A percentile compares a stretch with the other conserved stretches of the same genome.
phyloP scores from a whole-genome alignment of 1,140 invertebrate genomes.

The Archivesica marissinica region DNA sequence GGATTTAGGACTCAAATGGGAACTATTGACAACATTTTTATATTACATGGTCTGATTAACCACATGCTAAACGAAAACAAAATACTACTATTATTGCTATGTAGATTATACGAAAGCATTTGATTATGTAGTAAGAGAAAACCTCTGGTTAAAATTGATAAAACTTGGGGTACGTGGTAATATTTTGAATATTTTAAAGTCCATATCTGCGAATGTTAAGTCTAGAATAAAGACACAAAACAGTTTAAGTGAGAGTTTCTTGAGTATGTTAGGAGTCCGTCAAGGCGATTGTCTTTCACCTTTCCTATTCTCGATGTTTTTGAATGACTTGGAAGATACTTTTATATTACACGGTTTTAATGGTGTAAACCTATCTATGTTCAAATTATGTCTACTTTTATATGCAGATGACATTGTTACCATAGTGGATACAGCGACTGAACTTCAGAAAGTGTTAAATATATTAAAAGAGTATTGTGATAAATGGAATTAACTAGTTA shows the following conservation, averaged over 20 bases:
- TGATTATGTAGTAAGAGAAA: slow-evolving; percentile 29
- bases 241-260: background rate
- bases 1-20: slow-evolving; percentile 33
- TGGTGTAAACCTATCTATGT: background rate
- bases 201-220: slow-evolving; percentile 44
- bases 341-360: background rate
- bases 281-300: slow-evolving; percentile 56
- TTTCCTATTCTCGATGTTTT: slow-evolving; percentile 50
- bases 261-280: slow-evolving; percentile 25
- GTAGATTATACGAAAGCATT: slow-evolving; percentile 49
- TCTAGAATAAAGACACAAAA: slow-evolving; percentile 22
- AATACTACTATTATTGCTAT: slow-evolving; percentile 44
- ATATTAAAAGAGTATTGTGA: slow-evolving; percentile 16
- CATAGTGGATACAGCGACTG: background rate
- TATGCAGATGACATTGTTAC: slow-evolving; percentile 51
- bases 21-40: slow-evolving; percentile 42
- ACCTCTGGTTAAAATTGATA: slow-evolving; percentile 23
- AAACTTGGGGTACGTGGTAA: slow-evolving; percentile 38
- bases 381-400: slow-evolving; percentile 32
- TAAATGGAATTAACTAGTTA: slow-evolving; percentile 17
- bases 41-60: slow-evolving; percentile 12
- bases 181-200: slow-evolving; percentile 31
- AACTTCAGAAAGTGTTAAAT: slow-evolving; percentile 26
- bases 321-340: slow-evolving; percentile 45
- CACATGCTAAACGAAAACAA: slow-evolving; percentile 7